Conservation (phyloP, 2,113 vertebrate species). For the Lepus americanus region DNA sequence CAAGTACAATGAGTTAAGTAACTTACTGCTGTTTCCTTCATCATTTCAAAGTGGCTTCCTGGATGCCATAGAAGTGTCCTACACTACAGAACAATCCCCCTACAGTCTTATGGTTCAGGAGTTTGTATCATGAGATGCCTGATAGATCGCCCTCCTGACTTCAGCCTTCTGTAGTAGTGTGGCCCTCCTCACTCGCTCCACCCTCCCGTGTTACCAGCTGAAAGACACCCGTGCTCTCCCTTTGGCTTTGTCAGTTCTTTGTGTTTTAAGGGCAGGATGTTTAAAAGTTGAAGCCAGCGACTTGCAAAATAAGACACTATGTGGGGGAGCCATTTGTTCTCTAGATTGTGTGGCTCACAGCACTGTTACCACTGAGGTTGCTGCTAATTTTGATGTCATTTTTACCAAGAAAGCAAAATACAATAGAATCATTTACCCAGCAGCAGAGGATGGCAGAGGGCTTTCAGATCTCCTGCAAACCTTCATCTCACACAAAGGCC, state of each 20-base stretch:
- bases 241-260: background rate
- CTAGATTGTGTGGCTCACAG: background rate
- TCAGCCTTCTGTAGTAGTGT: background rate
- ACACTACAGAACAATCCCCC: background rate
- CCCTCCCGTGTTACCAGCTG: background rate
- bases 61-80: background rate
- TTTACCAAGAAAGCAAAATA: conserved; percentile 27
- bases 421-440: background rate
- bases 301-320: conserved; percentile 38
- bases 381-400: background rate
- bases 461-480: background rate
- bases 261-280: conserved; percentile 45
- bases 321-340: conserved; percentile 2
- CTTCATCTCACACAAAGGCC: background rate
- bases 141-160: background rate
- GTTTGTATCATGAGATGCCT: conserved; percentile 40
- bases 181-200: background rate
- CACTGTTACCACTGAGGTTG: background rate
- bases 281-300: conserved; percentile 63
- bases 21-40: background rate
- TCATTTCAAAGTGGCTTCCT: background rate
- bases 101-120: background rate
- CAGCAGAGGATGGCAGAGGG: background rate
- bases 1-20: background rate
- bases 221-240: conserved; percentile 13